A percentile compares a stretch with the other conserved stretches of the same genome.
These are phyloP conservation scores for Pterostichus madidus DNA, from an alignment of 2,888 invertebrate genomes.

Conservation along the genomic window DNA sequence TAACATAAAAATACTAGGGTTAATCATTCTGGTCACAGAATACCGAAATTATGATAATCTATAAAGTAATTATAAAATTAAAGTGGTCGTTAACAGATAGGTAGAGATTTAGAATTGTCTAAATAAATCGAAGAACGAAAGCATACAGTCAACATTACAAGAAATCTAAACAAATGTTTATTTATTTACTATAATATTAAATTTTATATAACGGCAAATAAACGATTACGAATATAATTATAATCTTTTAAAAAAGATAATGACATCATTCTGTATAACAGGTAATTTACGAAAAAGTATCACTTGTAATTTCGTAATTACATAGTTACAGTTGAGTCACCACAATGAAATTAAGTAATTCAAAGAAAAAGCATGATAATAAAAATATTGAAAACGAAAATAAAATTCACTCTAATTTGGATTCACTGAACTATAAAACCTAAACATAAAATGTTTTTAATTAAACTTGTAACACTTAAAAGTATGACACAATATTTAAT, in stretches of 20 bases:
- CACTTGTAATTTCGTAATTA: constrained; percentile 38
- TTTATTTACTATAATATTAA: too few species aligned
- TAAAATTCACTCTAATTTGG: constrained; percentile 2
- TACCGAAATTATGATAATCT: too few species aligned
- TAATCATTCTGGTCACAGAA: too few species aligned
- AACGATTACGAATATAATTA: neutral
- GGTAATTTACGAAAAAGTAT: constrained; percentile 25
- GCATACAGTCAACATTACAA: too few species aligned
- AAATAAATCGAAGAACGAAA: too few species aligned
- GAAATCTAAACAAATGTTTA: too few species aligned
- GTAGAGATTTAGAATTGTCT: too few species aligned
- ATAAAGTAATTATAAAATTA: too few species aligned
- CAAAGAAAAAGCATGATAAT: neutral
- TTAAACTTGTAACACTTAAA: constrained; percentile 2
- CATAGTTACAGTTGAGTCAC: constrained; percentile 11
- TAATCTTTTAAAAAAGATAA: constrained; percentile 29
- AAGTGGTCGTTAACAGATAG: too few species aligned
- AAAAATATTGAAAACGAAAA: neutral
- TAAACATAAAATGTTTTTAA: neutral
- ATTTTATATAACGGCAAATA: neutral
- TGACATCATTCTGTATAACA: neutral
- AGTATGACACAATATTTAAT: constrained; percentile 36
- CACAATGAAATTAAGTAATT: constrained; percentile 3
- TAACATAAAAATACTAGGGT: too few species aligned
- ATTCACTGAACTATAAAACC: neutral